These are phyloP conservation scores for Polia nebulosa DNA, from an alignment of 2,888 invertebrate species.

Conservation along the genomic window DNA sequence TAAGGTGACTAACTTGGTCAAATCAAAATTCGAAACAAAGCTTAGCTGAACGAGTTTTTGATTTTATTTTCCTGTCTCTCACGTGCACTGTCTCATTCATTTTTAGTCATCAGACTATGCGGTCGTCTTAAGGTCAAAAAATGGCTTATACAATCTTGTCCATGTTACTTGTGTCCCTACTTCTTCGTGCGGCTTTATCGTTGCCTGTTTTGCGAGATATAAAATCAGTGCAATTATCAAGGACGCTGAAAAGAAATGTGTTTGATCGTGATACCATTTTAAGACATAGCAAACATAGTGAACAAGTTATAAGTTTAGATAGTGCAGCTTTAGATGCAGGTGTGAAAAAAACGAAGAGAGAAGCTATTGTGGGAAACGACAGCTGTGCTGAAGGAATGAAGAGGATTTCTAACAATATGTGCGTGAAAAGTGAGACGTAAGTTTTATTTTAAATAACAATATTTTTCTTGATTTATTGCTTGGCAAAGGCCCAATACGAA, in stretches of 20 bases:
- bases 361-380: background rate
- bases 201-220: background rate
- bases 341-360: background rate
- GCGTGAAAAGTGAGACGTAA: background rate
- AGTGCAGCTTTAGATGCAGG: background rate
- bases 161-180: background rate
- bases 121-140: background rate
- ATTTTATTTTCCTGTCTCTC: constrained; percentile 1
- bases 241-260: background rate
- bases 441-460: background rate
- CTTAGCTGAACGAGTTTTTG: background rate
- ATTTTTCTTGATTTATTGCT: background rate
- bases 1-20: background rate
- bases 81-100: background rate
- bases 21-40: background rate
- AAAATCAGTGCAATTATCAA: background rate
- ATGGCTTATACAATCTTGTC: background rate
- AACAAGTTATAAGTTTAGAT: background rate
- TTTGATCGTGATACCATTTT: background rate
- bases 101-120: background rate
- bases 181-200: background rate
- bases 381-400: background rate
- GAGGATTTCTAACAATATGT: background rate
- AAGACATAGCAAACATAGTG: background rate
- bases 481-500: background rate